Conservation (phyloP, 2,888 invertebrate species). For the Drosophila merina region DNA sequence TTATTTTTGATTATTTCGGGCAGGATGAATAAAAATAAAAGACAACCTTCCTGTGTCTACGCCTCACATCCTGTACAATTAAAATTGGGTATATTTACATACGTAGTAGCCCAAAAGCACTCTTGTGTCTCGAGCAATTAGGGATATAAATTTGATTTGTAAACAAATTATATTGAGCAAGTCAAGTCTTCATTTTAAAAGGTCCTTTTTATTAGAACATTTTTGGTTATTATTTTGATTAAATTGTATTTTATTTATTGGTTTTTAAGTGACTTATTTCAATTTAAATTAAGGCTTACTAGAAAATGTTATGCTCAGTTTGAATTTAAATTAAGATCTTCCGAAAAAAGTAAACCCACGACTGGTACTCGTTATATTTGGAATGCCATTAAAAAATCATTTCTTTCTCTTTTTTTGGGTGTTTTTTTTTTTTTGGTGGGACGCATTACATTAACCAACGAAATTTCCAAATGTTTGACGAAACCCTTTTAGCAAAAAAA, state of each 20-base stretch:
- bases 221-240: too few relatives aligned
- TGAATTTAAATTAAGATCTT: neutral
- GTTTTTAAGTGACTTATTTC: too few relatives aligned
- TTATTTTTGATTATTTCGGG: constrained; percentile 84
- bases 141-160: constrained; percentile 10
- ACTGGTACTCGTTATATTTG: constrained; percentile 1
- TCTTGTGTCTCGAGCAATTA: constrained; percentile 22
- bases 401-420: constrained; percentile 62
- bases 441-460: constrained; percentile 41
- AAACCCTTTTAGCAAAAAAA: constrained; percentile 50
- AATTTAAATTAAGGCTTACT: neutral
- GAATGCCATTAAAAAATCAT: constrained; percentile 65
- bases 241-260: too few relatives aligned
- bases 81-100: constrained; percentile 2
- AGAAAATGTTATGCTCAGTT: neutral
- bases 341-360: neutral
- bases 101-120: constrained; percentile 19
- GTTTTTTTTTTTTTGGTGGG: constrained; percentile 49
- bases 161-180: neutral
- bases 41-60: constrained; percentile 28
- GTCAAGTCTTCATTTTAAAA: neutral
- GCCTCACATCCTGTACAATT: constrained; percentile 7
- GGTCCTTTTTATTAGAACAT: too few relatives aligned
- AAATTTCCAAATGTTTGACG: constrained; percentile 39
- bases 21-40: constrained; percentile 39